Evolutionary conservation across 1,140 invertebrate genomes (phyloP).

Genomic region (Marisa cornuarietis): DNA sequence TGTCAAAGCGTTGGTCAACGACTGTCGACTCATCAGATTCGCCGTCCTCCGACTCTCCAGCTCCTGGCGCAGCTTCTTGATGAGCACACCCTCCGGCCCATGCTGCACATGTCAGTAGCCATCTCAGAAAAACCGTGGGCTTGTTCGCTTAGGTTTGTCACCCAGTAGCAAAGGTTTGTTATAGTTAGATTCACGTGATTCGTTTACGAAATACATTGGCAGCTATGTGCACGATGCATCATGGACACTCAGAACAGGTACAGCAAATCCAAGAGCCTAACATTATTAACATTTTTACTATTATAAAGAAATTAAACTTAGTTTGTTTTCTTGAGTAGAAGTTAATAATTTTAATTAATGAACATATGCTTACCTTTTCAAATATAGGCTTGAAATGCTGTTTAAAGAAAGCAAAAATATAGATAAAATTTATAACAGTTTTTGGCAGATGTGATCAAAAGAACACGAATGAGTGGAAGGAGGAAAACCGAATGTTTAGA

Average conservation of each 20-base stretch:
- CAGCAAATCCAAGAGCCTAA: not conserved
- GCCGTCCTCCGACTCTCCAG: constrained; percentile 33
- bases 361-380: constrained; percentile 13
- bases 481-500: not conserved
- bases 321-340: not conserved
- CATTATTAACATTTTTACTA: not conserved
- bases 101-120: constrained; percentile 28
- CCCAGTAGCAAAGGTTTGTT: not conserved
- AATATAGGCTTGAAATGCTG: constrained; percentile 23
- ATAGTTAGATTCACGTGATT: not conserved
- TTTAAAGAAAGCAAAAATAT: not conserved
- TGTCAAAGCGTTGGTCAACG: constrained; percentile 29
- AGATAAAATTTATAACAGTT: not conserved
- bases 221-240: not conserved
- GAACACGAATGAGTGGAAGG: not conserved
- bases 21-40: constrained; percentile 31
- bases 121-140: not conserved
- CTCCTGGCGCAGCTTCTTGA: constrained; percentile 34
- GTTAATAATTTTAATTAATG: not conserved
- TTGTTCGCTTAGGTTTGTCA: too few relatives aligned
- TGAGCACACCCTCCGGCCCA: constrained; percentile 38
- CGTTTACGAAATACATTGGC: not conserved
- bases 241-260: too few relatives aligned
- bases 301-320: not conserved
- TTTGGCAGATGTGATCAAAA: not conserved